phyloP scores from a whole-genome alignment of 92 coral and sea anemone genomes.

The Zoanthus solanderi region DNA sequence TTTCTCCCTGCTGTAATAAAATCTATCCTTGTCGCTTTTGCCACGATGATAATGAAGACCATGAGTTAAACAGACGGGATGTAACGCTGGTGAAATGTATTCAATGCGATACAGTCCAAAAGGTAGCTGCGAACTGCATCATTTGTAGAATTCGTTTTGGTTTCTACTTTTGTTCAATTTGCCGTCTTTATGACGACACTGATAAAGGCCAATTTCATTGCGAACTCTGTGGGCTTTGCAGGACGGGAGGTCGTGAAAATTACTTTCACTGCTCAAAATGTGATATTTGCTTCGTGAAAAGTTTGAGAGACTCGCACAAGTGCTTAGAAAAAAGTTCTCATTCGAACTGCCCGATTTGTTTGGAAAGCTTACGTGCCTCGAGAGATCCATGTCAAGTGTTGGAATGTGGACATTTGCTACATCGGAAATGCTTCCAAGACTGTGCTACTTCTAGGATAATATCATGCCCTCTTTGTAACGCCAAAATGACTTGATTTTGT shows the following conservation, averaged over 20 bases:
- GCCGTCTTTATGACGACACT: constrained; percentile 91
- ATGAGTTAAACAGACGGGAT: constrained; percentile 82
- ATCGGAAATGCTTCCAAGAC: constrained; percentile 81
- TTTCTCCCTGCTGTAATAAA: constrained; percentile 91
- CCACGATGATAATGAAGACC: constrained; percentile 75
- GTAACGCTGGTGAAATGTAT: constrained; percentile 80
- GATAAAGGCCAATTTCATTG: constrained; percentile 98
- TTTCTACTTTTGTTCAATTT: constrained; percentile 84
- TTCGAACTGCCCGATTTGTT: constrained; percentile 91
- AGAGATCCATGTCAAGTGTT: constrained; percentile 88
- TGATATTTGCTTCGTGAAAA: constrained; percentile 83
- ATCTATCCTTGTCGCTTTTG: constrained; percentile 90
- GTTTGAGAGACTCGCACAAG: constrained; percentile 70
- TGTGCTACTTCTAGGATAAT: constrained; percentile 63
- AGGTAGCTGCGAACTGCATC: constrained; percentile 69
- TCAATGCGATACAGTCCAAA: constrained; percentile 85
- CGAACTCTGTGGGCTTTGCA: constrained; percentile 87
- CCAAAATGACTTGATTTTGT: constrained; percentile 55
- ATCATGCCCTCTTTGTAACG: constrained; percentile 75
- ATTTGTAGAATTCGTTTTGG: constrained; percentile 86
- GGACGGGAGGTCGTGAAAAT: constrained; percentile 93
- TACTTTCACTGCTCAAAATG: constrained; percentile 84
- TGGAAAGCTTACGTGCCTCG: constrained; percentile 88
- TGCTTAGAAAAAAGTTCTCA: constrained; percentile 90
- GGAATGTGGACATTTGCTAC: constrained; percentile 92